Evolutionary conservation across 2,888 invertebrate genomes (phyloP), one percentile per base, ranked within the genome.

Genomic region (Ephialtes manifestator): DNA sequence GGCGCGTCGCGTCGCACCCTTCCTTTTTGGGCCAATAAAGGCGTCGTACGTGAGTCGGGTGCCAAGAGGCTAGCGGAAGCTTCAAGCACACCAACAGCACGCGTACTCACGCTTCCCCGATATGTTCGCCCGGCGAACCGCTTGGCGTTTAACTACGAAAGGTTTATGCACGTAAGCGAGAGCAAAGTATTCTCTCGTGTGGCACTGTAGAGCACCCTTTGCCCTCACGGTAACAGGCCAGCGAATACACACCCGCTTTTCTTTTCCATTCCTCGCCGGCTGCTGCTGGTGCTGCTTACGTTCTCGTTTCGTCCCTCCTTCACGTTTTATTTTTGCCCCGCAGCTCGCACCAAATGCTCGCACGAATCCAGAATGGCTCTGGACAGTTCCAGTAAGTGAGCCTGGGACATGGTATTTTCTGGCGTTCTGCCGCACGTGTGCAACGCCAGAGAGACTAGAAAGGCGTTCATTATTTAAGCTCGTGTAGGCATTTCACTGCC

Each of bases 1-100:
- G 75, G 65, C 71, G 75, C 75, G 43, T 85, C 71, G 75, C 75
- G 43, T 85, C 51, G 78, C 81, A 71, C 81, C 77, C 81, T 68
- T 85, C 77, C 85, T 88, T 90, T 90, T 90, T 88, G 83, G 84
- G 74, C 88, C 87, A 89, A 89, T 89, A 89, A 90, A 90, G 87
- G 88, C 83, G 83, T 55, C 78, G 88, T 87, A 85, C 90, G 90
- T 90, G 90, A 90, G 81, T 43, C 58, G 85, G 51, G 71, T 85
- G 58, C 75, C 53, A 67, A 85, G n/a, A 53, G 75, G 65, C 85
- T 82, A 48, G 87, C 83, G 80, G 65, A 48, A 81, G 63, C 48
- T 11, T 39, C 48, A 48, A 46, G 24, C 51, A 71, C 65, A 70
- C 53, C 18, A 20, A 24, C 20, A 39, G 65, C 65, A 71, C 81